These are phyloP conservation scores for Tetranychus piercei DNA, from an alignment of 2,888 invertebrate genomes.

Conservation along the genomic window DNA sequence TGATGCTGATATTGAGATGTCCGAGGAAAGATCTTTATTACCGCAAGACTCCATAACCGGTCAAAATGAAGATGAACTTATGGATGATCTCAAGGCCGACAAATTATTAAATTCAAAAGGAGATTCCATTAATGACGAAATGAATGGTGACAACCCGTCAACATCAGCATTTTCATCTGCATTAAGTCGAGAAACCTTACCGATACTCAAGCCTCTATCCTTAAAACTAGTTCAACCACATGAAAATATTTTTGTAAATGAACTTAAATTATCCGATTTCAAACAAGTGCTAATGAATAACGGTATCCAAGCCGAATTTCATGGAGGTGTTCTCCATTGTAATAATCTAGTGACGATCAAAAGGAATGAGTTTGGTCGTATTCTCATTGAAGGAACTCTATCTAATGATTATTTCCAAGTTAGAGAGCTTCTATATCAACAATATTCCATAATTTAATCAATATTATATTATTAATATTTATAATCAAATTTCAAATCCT, in stretches of 20 bases:
- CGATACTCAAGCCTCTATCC: background rate
- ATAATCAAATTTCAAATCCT: too few relatives aligned
- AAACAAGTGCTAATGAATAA: constrained; percentile 55
- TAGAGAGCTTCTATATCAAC: constrained; percentile 73
- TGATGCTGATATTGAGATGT: constrained; percentile 48
- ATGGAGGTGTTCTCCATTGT: constrained; percentile 78
- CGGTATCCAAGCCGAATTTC: constrained; percentile 66
- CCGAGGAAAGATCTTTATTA: constrained; percentile 26
- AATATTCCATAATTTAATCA: constrained; percentile 74
- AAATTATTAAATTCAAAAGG: background rate
- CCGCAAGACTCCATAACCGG: background rate
- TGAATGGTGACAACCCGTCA: background rate
- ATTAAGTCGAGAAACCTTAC: constrained; percentile 11
- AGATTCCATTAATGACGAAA: background rate
- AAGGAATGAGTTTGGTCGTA: constrained; percentile 73
- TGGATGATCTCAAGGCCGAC: background rate
- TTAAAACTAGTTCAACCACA: constrained; percentile 34
- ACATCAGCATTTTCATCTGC: constrained; percentile 8
- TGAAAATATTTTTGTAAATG: constrained; percentile 74
- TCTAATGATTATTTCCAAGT: constrained; percentile 89
- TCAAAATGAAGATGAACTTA: constrained; percentile 1
- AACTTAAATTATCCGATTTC: constrained; percentile 75
- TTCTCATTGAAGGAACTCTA: constrained; percentile 78
- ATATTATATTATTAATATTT: too few relatives aligned
- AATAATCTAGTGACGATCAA: constrained; percentile 76